Evolutionary conservation across 64 coral and sea anemone genomes (phyloP), one percentile per base, ranked within the genome.

Genomic region (Montipora efflorescens): DNA sequence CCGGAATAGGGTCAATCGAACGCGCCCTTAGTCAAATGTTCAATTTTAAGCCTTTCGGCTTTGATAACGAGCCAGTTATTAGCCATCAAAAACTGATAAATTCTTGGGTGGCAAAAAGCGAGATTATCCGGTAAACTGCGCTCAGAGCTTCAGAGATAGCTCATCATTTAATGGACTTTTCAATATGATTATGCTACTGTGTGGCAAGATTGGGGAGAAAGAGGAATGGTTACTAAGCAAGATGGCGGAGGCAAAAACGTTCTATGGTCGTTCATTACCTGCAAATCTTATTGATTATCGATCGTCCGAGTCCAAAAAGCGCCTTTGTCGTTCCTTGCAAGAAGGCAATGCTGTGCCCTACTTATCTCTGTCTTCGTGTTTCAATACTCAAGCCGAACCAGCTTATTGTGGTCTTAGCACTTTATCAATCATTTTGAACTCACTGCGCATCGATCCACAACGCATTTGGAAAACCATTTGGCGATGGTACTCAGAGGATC

Each of bases 401-500:
- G 97, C 94, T 1, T 95, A 91, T 74, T 98, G 97, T 48, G 97
- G 97, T 20, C 14, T 96, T 1, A 90, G 94, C 21, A 96, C 97
- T 13, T 72, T 98, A 8, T 94, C 91, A 1, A 98, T 98, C 14
- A 93, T 90, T 48, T 64, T 98, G 20, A 98, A 98, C 75, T 83
- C 94, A 19, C 49, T 98, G 5, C 77, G 92, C 9, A 93, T 98
- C 11, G 94, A 96, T 77, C 94, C 94, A 21, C 91, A 93, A 50
- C 79, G 91, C 22, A 48, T 96, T 18, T 94, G 97, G 97, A 95
- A 93, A 92, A 93, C 91, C 2, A 78, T 95, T 11, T 95, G 97
- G 91, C 88, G 97, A 2, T 98, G 97, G 97, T 98, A 93, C 75
- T 85, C 94, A 8, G 97, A 96, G 69, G 94, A 96, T 5, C 74